Evolutionary conservation across 2,113 vertebrate genomes (phyloP), one percentile per base, ranked within the genome.

Genomic region (Larimichthys crocea): DNA sequence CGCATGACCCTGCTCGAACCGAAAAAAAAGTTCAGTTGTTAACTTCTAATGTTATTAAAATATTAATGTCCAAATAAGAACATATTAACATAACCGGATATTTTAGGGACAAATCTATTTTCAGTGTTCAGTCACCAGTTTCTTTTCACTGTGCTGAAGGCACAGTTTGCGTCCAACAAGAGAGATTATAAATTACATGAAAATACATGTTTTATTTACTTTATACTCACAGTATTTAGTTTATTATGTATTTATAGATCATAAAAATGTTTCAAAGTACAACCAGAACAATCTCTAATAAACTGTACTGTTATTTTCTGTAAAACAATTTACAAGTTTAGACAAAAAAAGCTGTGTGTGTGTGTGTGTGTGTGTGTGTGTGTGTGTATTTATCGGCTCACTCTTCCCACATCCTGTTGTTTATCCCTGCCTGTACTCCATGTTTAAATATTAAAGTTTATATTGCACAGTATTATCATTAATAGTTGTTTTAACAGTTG

Each of bases 231-330:
- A 22, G 26, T 55, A 72, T 31, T 52, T 46, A 11, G 35, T 65
- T 29, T 75, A 35, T 60, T 57, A 12, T 86, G 22, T 73, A 81
- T 86, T 86, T 83, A 79, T 80, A 64, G 56, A 79, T 73, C 20
- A 56, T 85, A 49, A 78, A 69, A 62, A 57, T 55, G 46, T 56
- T 65, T 80, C 35, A 20, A 70, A 61, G 55, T 42, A 70, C 35
- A 55, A 63, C n/a, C 40, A 69, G n/a, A 50, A 44, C 26, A 75
- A 29, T 49, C 10, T 79, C 55, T 62, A 74, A 76, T 86, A 63
- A 87, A 79, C 19, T 74, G 26, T 64, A 44, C 35, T 40, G 35
- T 57, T 35, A 84, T 68, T 64, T 72, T 55, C 16, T 26, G 2
- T 79, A 42, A 69, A 89, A 77, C 29, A 9, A 48, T 84, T 74